Percentiles rank a stretch among this genome's conserved stretches.
Conservation (phyloP, 1,140 invertebrate species). For the Oscheius sp. region DNA sequence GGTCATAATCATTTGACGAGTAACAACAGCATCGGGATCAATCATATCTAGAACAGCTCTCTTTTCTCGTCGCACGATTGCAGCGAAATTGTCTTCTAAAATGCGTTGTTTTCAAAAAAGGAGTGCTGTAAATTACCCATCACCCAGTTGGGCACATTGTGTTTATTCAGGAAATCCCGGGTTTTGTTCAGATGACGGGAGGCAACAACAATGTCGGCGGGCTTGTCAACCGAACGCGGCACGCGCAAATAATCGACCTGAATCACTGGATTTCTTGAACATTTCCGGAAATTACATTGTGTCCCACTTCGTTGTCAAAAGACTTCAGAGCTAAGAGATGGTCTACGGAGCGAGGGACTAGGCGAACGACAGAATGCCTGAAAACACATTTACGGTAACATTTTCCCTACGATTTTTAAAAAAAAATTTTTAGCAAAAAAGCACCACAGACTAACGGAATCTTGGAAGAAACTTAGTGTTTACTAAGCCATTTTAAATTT, state of each 20-base stretch:
- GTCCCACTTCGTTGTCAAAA: background rate
- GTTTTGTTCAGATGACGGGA: background rate
- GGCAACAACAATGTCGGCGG: background rate
- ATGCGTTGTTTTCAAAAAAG: background rate
- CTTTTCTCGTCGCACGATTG: background rate
- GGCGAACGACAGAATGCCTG: background rate
- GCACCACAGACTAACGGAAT: too few relatives aligned
- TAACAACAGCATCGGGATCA: background rate
- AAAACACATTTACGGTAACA: too few relatives aligned
- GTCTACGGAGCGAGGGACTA: background rate
- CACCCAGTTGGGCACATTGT: background rate
- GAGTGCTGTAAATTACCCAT: background rate
- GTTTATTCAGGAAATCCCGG: background rate
- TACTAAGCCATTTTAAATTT: background rate
- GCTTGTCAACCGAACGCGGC: background rate
- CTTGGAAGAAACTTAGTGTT: too few relatives aligned
- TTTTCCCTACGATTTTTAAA: too few relatives aligned
- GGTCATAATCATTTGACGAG: background rate
- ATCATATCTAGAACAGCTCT: background rate
- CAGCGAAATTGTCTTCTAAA: slow-evolving; percentile 8
- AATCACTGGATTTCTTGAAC: background rate
- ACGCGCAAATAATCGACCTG: background rate
- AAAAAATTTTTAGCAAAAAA: too few relatives aligned
- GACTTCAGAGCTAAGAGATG: background rate
- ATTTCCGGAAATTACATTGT: background rate